phyloP scores from a whole-genome alignment of 2,888 invertebrate species.

The Cantharis nigra region DNA sequence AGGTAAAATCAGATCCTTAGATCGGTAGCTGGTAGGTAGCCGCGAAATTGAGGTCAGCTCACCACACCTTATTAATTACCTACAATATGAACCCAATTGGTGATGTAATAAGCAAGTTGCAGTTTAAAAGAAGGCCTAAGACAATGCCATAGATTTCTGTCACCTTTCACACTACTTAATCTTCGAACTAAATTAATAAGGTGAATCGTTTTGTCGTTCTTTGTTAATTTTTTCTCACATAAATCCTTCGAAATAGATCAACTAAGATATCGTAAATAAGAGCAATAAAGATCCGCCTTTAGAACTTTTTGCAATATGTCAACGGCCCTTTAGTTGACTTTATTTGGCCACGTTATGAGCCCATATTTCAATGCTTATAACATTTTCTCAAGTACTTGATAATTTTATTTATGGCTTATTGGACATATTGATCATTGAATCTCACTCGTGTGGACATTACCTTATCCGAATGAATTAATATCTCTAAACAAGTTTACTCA shows the following conservation, averaged over 20 bases:
- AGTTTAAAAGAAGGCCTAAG: constrained; percentile 22
- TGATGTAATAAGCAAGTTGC: constrained; percentile 17
- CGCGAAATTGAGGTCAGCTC: constrained; percentile 26
- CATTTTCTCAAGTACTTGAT: constrained; percentile 27
- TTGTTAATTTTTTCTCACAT: constrained; percentile 19
- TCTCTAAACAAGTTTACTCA: not conserved
- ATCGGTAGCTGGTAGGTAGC: constrained; percentile 30
- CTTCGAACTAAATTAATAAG: constrained; percentile 2
- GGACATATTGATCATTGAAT: constrained; percentile 24
- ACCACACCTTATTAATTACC: constrained; percentile 30
- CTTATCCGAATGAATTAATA: constrained; percentile 3
- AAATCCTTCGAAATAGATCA: constrained; percentile 16
- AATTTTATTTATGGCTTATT: constrained; percentile 27
- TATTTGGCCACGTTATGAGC: constrained; percentile 31
- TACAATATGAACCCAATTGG: constrained; percentile 26
- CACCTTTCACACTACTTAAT: constrained; percentile 35
- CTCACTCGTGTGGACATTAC: constrained; percentile 20
- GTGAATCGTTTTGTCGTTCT: not conserved
- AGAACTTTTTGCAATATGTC: constrained; percentile 29
- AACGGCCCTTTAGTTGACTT: constrained; percentile 23
- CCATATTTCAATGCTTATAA: constrained; percentile 26
- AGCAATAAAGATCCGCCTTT: constrained; percentile 21
- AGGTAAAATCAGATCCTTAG: constrained; percentile 16
- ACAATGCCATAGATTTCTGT: constrained; percentile 35
- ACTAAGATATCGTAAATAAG: constrained; percentile 12